Evolutionary conservation across 2,888 invertebrate genomes (phyloP), one percentile per base, ranked within the genome.

Genomic region (Synergus itoensis): DNA sequence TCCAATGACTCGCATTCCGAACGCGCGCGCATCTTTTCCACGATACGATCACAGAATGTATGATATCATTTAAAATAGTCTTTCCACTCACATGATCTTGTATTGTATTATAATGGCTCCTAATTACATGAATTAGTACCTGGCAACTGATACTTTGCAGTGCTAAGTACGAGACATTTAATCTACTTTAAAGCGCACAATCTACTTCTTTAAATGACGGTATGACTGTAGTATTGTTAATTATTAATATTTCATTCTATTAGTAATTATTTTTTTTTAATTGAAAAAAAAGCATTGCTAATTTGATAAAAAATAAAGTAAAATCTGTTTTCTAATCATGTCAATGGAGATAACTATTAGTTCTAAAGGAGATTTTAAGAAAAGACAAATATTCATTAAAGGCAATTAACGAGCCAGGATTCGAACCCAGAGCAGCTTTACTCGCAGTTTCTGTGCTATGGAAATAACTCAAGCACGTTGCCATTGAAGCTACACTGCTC

Each of bases 1-100:
- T 82, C 81, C 82, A 77, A 81, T 81, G 83, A 82, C 84, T 84
- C 78, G 75, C 79, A 85, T 86, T 86, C 86, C 81, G 77, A 78
- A 81, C 86, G 85, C 86, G 82, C 69, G 77, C 77, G 77, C 76
- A 76, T 63, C 43, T 45, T 63, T 41, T 63, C 28, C n/a, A 63
- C 60, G 60, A 18, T 76, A 62, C 43, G 43, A 76, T 73, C n/a
- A n/a, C 5, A 53, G 21, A 45, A 67, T 45, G 18, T 45, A 14
- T 45, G 21, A 67, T 67, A 45, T 45, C 28, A 67, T 67, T 16
- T 14, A 21, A 43, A 67, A 67, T 43, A 45, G 14, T 28, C 67
- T 73, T 53, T 53, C 53, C n/a, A 36, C n/a, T 48, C 73, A 73
- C 53, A 53, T 73, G n/a, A 1, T 28, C 53, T 73, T 36, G n/a